phyloP scores from a whole-genome alignment of 2,888 invertebrate genomes.

The Eupithecia exiguata region DNA sequence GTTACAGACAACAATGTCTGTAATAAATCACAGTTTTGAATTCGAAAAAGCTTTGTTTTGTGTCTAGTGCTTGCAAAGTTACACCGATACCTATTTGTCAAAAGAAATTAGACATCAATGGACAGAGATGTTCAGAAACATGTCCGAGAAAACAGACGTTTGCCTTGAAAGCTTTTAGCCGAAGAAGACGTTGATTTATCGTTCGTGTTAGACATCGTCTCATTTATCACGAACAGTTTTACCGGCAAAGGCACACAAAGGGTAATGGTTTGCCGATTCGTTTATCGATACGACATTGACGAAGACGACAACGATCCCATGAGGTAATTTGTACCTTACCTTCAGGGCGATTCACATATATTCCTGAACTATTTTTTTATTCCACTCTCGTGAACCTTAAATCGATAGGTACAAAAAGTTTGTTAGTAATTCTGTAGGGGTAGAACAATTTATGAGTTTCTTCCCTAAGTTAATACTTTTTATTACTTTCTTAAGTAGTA shows the following conservation, averaged over 20 bases:
- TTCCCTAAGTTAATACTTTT: slow-evolving; percentile 53
- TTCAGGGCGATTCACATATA: slow-evolving; percentile 22
- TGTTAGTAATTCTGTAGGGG: slow-evolving; percentile 48
- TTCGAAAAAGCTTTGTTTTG: slow-evolving; percentile 44
- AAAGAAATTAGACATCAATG: slow-evolving; percentile 51
- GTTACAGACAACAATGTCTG: slow-evolving; percentile 53
- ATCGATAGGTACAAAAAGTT: slow-evolving; percentile 41
- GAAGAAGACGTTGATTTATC: slow-evolving; percentile 69
- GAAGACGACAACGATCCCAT: slow-evolving; percentile 59
- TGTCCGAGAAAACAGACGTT: slow-evolving; percentile 49
- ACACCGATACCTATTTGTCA: slow-evolving; percentile 39
- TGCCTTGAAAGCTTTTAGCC: slow-evolving; percentile 55
- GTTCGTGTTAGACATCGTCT: slow-evolving; percentile 65
- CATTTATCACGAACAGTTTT: slow-evolving; percentile 74
- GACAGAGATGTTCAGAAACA: slow-evolving; percentile 49
- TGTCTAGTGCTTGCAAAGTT: slow-evolving; percentile 45
- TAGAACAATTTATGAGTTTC: slow-evolving; percentile 51
- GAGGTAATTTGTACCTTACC: slow-evolving; percentile 34
- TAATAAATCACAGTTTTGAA: slow-evolving; percentile 39
- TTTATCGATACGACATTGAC: slow-evolving; percentile 69
- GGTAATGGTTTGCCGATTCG: slow-evolving; percentile 66
- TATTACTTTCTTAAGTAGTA: slow-evolving; percentile 51
- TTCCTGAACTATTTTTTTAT: slow-evolving; percentile 23
- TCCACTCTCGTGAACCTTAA: slow-evolving; percentile 32
- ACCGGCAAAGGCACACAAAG: slow-evolving; percentile 66